Base-by-base conservation (phyloP, 2,113 vertebrate species). In the Coregonus clupeaformis region DNA sequence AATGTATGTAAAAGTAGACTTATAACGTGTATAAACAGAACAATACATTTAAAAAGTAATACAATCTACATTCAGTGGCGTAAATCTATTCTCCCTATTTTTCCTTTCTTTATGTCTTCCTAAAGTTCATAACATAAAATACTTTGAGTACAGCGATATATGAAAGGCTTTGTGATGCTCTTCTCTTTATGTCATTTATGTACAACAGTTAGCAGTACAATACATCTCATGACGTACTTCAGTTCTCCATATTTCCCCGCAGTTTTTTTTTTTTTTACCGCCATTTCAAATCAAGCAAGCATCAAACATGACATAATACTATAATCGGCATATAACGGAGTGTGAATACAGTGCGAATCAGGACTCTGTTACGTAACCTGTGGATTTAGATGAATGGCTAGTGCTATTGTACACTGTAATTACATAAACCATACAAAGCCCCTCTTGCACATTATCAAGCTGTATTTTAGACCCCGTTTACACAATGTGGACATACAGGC, bases 361-460 rank as follows among this genome's bases (percentile, higher is more conserved):
- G 67, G 24, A 29, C 82, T 74, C 32, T 25, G 75, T 90, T 89
- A 90, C 75, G 75, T 87, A 89, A 89, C 70, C 1, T 11, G 27
- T 30, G 80, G 88, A 89, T 90, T 89, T 86, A 85, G 77, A 84
- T 79, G 74, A 77, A 77, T 85, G 77, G 85, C 85, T 81, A 80
- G 80, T 67, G 76, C 83, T 81, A 78, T 79, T 83, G 78, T 85
- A 76, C 47, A 49, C 14, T 85, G 84, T 82, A 80, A 69, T 84
- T 88, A 84, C 84, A 84, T 85, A 88, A 90, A 90, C 84, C 74
- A 79, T 66, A 77, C 68, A 84, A 85, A 85, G 73, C 73, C 77
- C 42, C 74, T 67, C 81, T 84, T 78, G 77, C 82, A 82, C 82
- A 86, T 85, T 82, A 66, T 78, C 52, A 77, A 18, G 42, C 69